Evolutionary conservation across 2,888 invertebrate species (phyloP).

Genomic region (Machimus rusticus): DNA sequence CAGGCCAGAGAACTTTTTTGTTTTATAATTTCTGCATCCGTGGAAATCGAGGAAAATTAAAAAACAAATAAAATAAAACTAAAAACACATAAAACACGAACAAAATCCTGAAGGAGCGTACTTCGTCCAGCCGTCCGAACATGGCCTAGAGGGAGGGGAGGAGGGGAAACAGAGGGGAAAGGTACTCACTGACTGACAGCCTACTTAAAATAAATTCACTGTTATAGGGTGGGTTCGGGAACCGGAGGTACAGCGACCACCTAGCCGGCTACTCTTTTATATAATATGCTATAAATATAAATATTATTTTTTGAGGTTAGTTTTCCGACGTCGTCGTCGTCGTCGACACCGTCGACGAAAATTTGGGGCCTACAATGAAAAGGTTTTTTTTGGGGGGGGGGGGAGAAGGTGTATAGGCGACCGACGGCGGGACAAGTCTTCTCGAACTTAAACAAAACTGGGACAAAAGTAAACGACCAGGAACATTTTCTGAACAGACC

Average conservation of each 20-base stretch:
- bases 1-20: background rate
- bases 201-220: background rate
- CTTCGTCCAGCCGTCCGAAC: background rate
- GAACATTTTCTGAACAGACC: too few relatives aligned
- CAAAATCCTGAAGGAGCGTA: background rate
- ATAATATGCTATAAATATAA: too few relatives aligned
- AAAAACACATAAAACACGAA: background rate
- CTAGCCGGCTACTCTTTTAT: background rate
- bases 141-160: background rate
- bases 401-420: background rate
- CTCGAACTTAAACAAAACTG: background rate
- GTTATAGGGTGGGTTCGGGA: too few relatives aligned
- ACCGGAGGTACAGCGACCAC: background rate
- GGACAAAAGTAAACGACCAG: background rate
- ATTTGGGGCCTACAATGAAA: background rate
- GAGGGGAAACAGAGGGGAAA: background rate
- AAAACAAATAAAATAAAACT: too few relatives aligned
- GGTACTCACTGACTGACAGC: background rate
- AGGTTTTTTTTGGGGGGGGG: too few relatives aligned
- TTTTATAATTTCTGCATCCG: background rate
- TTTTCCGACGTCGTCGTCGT: background rate
- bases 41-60: background rate
- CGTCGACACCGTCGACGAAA: background rate
- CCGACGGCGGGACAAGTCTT: background rate
- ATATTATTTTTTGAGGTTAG: too few relatives aligned